phyloP scores from a whole-genome alignment of 2,888 invertebrate species.

The Dromius quadrimaculatus region DNA sequence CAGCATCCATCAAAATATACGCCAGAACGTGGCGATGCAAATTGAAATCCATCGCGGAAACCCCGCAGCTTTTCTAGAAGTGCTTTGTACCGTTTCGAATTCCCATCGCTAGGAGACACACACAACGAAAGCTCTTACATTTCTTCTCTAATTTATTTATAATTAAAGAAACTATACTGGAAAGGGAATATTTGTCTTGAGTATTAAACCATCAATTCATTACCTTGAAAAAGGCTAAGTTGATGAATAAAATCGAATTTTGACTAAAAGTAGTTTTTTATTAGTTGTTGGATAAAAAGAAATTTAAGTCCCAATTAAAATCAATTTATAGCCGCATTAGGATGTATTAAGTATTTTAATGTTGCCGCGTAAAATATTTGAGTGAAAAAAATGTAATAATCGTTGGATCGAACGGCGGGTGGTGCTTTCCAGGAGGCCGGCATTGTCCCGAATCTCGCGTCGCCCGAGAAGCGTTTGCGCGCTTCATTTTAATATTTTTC shows the following conservation, averaged over 20 bases:
- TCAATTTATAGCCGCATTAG: background rate
- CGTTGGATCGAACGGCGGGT: slow-evolving; percentile 5
- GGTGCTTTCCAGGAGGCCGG: background rate
- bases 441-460: slow-evolving; percentile 22
- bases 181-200: no score
- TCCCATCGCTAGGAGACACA: no score
- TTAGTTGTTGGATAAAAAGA: background rate
- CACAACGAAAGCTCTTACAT: background rate
- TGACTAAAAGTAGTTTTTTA: no score
- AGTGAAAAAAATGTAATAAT: background rate
- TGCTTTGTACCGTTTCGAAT: slow-evolving; percentile 1
- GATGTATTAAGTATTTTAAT: background rate
- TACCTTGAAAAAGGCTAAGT: no score
- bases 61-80: slow-evolving; percentile 58
- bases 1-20: slow-evolving; percentile 58
- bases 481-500: slow-evolving; percentile 65
- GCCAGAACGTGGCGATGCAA: slow-evolving; percentile 61
- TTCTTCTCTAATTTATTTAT: no score
- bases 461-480: slow-evolving; percentile 59
- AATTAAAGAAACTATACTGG: no score
- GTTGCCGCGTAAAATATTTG: background rate
- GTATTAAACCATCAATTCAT: no score
- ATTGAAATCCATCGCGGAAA: slow-evolving; percentile 66
- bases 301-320: background rate
- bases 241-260: no score